Evolutionary conservation across 2,888 invertebrate species (phyloP).

Genomic region (Siphonodentalium dalli): DNA sequence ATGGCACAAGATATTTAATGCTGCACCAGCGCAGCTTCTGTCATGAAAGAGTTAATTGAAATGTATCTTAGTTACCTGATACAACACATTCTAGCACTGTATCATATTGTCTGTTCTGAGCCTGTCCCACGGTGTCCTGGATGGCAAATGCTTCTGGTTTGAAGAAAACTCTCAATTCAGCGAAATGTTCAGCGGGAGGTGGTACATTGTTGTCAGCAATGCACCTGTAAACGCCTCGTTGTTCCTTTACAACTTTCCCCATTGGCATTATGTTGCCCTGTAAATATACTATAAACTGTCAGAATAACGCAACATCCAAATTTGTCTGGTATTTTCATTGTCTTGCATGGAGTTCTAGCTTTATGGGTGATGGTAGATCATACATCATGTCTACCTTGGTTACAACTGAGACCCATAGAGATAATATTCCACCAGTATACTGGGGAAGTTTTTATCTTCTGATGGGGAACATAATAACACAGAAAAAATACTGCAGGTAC

Average conservation of each 20-base stretch:
- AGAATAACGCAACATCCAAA: neutral
- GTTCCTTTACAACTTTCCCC: constrained; percentile 36
- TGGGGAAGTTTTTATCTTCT: too few species aligned
- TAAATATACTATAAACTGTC: constrained; percentile 1
- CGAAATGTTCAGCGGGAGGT: constrained; percentile 58
- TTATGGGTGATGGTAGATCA: neutral
- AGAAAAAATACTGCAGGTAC: too few species aligned
- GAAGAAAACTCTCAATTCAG: constrained; percentile 55
- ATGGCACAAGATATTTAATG: too few species aligned
- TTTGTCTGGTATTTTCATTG: neutral
- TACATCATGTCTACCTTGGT: neutral
- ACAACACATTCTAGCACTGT: constrained; percentile 60
- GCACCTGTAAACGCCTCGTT: constrained; percentile 62
- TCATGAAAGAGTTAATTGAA: too few species aligned
- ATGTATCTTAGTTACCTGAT: constrained; percentile 47
- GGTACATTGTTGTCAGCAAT: constrained; percentile 63
- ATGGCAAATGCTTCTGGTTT: constrained; percentile 52
- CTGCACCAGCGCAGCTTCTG: too few species aligned
- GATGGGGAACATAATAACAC: too few species aligned
- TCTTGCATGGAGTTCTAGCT: neutral
- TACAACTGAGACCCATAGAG: neutral
- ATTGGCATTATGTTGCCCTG: constrained; percentile 44
- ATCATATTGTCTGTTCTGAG: constrained; percentile 55
- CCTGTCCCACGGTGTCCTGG: constrained; percentile 62
- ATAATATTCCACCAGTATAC: neutral